phyloP scores from a whole-genome alignment of 2,113 vertebrate genomes.

The Fukomys damarensis region DNA sequence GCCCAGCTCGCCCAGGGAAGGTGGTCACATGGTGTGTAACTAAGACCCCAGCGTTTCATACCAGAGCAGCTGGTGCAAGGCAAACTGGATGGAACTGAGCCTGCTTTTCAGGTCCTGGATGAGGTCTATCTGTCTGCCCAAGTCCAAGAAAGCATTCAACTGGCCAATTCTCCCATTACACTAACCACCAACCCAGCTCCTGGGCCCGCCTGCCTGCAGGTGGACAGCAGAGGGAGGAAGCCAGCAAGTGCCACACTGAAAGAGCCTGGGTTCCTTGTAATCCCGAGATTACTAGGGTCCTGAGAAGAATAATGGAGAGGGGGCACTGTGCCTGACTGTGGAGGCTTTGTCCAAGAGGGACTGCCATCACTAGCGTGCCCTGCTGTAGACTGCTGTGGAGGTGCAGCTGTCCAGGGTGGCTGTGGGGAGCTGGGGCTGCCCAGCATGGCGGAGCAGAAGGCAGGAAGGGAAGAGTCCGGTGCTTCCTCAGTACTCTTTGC shows the following conservation, averaged over 20 bases:
- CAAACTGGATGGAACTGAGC: not conserved
- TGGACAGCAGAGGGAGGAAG: not conserved
- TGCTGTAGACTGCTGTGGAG: not conserved
- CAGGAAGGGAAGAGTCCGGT: too few species aligned
- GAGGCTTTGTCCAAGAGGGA: not conserved
- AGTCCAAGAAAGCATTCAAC: not conserved
- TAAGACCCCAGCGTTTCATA: not conserved
- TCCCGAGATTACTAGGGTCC: not conserved
- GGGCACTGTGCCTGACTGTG: not conserved
- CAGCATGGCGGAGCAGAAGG: not conserved
- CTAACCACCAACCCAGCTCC: not conserved
- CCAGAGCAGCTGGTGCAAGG: not conserved
- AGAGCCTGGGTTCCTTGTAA: not conserved
- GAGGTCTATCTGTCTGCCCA: not conserved
- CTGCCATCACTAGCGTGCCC: not conserved
- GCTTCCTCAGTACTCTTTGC: not conserved
- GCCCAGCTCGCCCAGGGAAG: not conserved
- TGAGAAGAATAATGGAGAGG: not conserved
- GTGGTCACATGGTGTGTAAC: not conserved
- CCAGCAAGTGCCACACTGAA: not conserved
- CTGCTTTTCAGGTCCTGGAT: not conserved
- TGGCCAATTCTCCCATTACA: not conserved
- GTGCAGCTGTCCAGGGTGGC: not conserved
- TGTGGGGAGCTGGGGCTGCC: not conserved
- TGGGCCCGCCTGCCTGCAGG: not conserved